Conservation (phyloP, 1,140 invertebrate genomes). For the Leptopilina boulardi region DNA sequence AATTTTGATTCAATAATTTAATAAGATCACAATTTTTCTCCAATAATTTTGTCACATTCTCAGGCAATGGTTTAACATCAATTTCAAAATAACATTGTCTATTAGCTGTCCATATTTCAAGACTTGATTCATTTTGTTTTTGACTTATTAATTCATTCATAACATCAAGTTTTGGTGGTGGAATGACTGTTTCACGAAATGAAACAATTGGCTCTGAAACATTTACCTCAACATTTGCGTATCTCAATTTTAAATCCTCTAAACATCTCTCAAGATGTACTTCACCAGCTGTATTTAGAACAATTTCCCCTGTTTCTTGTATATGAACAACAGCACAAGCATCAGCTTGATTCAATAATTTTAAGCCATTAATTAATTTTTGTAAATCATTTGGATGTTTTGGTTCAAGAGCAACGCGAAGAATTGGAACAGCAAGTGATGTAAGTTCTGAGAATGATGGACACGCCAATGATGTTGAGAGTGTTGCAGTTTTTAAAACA, state of each 20-base stretch:
- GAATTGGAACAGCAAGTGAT: constrained; percentile 89
- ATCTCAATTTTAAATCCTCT: constrained; percentile 87
- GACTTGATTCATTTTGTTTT: constrained; percentile 77
- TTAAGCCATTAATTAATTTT: constrained; percentile 87
- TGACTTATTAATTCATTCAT: constrained; percentile 88
- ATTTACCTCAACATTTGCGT: constrained; percentile 92
- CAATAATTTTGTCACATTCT: constrained; percentile 83
- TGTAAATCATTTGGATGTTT: constrained; percentile 87
- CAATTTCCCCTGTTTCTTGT: constrained; percentile 96
- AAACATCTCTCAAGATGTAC: constrained; percentile 97
- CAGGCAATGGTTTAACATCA: constrained; percentile 87
- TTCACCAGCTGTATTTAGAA: constrained; percentile 97
- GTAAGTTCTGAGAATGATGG: constrained; percentile 92
- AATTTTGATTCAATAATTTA: constrained; percentile 76
- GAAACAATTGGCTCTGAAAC: constrained; percentile 97
- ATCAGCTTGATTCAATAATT: constrained; percentile 93
- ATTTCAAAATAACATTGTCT: constrained; percentile 85
- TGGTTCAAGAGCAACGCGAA: constrained; percentile 96
- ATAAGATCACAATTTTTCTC: constrained; percentile 79
- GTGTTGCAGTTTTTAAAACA: constrained; percentile 92
- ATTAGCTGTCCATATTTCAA: constrained; percentile 82
- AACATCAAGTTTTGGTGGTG: constrained; percentile 90
- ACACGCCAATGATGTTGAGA: constrained; percentile 90
- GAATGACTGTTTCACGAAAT: constrained; percentile 94
- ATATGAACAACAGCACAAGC: constrained; percentile 93